Evolutionary conservation across 1,140 invertebrate species (phyloP), one percentile per base, ranked within the genome.

Genomic region (Lepidurus couesii): DNA sequence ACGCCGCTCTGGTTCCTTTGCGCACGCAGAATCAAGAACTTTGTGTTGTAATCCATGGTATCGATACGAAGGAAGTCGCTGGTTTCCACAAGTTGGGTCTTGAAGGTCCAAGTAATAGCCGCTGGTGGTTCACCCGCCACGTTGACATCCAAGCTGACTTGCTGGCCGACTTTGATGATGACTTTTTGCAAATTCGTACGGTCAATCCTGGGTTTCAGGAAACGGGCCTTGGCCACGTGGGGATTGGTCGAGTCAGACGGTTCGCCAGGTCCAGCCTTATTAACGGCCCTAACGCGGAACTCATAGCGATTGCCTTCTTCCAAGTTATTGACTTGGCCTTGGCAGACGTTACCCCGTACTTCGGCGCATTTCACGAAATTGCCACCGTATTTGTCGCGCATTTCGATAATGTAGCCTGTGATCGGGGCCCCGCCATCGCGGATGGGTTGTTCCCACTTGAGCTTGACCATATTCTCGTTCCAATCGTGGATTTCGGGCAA

Each of bases 401-500:
- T 91, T 86, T 96, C 93, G 82, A 99, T 93, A 75, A 98, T 89
- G 84, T 99, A 99, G 82, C 95, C 92, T 8, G 93, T 96, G 82
- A 99, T 97, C 7, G 96, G 95, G 65, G 97, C 94, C 11, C 98
- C 98, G 45, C 97, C 97, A 88, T 99, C 97, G 82, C 93, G 89
- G 79, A 94, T 90, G 21, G 98, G 98, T 77, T 91, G 91, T 81
- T 98, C 96, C 98, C 98, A 99, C 83, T 96, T 95, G 0, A 99
- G 87, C 85, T 96, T 93, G 0, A 95, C 95, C 81, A 92, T 93
- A 83, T 94, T 93, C 83, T 96, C 93, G 84, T 97, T 93, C 89
- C 93, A 98, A 84, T 98, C 96, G 78, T 92, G 89, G 78, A 99
- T 93, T 84, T 97, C 94, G 13, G 98, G 95, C 44, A 98, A 86